Percentiles rank a stretch among this genome's conserved stretches.
Evolutionary conservation across 2,113 vertebrate species (phyloP).

Genomic region (Vidua macroura): DNA sequence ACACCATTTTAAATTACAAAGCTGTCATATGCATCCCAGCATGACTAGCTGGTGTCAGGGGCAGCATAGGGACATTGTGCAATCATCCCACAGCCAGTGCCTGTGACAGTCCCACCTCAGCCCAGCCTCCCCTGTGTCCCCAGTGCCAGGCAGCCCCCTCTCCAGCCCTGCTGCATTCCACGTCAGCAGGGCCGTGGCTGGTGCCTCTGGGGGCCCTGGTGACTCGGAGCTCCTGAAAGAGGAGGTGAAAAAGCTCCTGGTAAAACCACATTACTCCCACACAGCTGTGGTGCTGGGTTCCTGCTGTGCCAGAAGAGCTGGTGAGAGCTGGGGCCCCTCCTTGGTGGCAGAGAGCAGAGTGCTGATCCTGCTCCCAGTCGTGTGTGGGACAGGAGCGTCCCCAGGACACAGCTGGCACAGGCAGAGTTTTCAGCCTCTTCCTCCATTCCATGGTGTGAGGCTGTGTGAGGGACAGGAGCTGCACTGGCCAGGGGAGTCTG

Average conservation of each 20-base stretch:
- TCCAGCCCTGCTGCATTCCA: not conserved
- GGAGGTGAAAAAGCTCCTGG: slow-evolving; percentile 3
- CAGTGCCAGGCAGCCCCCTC: fast-evolving
- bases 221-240: not conserved
- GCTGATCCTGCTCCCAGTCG: not conserved
- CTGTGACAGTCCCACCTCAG: not conserved
- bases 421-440: not conserved
- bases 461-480: not conserved
- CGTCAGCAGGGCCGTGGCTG: fast-evolving
- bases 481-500: not conserved
- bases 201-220: fast-evolving
- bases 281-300: fast-evolving
- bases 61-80: not conserved
- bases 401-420: fast-evolving
- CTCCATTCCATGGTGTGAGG: fast-evolving
- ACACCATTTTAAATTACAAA: not conserved
- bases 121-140: not conserved
- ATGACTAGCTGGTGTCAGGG: not conserved
- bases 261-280: not conserved
- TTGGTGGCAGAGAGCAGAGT: not conserved
- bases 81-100: not conserved
- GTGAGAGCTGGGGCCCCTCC: not conserved
- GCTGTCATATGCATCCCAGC: not conserved
- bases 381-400: not conserved
- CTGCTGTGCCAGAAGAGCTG: not conserved